Evolutionary conservation across 2,797 vertebrate species (phyloP).

Genomic region (Ctenopoma kingsleyae): DNA sequence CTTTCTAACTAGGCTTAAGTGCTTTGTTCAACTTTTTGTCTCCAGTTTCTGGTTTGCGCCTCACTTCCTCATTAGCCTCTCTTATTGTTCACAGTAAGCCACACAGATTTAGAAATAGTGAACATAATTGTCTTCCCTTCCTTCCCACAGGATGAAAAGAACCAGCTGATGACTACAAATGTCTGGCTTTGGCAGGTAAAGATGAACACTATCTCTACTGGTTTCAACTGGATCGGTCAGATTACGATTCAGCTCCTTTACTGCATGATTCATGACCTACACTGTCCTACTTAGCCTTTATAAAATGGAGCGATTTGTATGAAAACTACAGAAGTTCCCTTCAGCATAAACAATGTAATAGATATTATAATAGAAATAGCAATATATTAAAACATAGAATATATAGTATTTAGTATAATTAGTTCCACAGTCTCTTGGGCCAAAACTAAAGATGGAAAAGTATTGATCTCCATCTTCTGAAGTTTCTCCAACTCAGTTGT

Average conservation of each 20-base stretch:
- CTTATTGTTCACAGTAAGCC: constrained; percentile 25
- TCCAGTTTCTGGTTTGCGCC: constrained; percentile 27
- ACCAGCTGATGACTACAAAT: constrained; percentile 89
- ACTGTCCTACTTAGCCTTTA: no score
- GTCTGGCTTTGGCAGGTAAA: constrained; percentile 89
- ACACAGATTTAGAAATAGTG: constrained; percentile 34
- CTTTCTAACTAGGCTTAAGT: constrained; percentile 16
- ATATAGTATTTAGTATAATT: no score
- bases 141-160: constrained; percentile 86
- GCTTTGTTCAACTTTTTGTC: constrained; percentile 26
- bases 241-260: neutral
- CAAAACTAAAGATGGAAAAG: neutral
- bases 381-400: no score
- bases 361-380: no score
- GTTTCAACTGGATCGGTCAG: neutral
- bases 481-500: no score
- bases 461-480: neutral
- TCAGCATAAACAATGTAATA: no score
- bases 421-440: neutral
- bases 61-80: constrained; percentile 52
- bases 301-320: no score
- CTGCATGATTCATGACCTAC: neutral
- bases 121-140: constrained; percentile 16
- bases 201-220: neutral
- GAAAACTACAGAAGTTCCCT: no score